Evolutionary conservation across 1,140 invertebrate genomes (phyloP).

Genomic region (Drosophila chauvacae): DNA sequence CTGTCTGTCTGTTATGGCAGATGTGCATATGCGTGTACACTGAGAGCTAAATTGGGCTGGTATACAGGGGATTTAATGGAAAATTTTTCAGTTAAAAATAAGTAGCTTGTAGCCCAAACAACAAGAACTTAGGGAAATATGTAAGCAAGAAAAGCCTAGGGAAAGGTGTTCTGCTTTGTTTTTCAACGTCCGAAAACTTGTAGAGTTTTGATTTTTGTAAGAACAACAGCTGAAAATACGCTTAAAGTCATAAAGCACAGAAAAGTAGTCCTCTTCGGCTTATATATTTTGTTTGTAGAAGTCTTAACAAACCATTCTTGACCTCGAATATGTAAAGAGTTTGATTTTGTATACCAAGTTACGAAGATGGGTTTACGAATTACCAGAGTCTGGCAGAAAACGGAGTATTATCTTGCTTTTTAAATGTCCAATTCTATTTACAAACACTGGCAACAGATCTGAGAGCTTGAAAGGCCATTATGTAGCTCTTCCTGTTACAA

Average conservation of each 20-base stretch:
- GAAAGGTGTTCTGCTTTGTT: background rate
- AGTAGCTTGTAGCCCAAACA: background rate
- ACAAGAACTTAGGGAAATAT: too few species aligned
- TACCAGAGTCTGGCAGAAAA: too few species aligned
- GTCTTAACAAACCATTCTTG: background rate
- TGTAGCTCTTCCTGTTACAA: too few species aligned
- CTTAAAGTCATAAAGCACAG: background rate
- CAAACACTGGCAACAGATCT: too few species aligned
- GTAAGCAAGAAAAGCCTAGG: too few species aligned
- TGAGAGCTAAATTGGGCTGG: background rate
- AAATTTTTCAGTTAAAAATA: background rate
- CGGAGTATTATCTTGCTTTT: too few species aligned
- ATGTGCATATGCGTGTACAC: conserved; percentile 41
- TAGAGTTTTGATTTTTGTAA: background rate
- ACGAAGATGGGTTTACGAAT: too few species aligned
- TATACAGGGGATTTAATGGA: background rate
- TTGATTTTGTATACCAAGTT: background rate
- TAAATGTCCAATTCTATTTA: too few species aligned
- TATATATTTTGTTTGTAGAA: background rate
- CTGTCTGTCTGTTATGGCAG: conserved; percentile 22
- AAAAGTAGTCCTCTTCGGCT: background rate
- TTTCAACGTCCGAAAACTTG: background rate
- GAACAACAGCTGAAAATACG: background rate
- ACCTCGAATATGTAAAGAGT: background rate
- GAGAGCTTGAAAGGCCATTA: too few species aligned